phyloP scores from a whole-genome alignment of 1,140 invertebrate species.

The Leguminivora glycinivorella region DNA sequence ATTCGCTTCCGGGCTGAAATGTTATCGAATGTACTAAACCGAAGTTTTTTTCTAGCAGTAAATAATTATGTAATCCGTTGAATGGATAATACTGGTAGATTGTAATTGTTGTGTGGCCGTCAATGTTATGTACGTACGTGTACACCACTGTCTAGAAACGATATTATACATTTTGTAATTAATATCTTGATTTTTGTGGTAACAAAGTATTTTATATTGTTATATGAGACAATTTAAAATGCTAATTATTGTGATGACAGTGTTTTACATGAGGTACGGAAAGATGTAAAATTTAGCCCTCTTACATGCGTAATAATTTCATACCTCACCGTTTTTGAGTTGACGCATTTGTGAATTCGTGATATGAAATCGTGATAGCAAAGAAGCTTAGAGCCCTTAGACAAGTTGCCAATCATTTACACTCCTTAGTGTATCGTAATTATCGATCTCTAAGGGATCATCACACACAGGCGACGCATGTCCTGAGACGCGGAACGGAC shows the following conservation, averaged over 20 bases:
- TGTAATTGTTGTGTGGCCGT: constrained; percentile 30
- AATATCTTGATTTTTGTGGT: not conserved
- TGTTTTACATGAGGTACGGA: not conserved
- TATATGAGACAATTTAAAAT: not conserved
- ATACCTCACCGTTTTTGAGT: not conserved
- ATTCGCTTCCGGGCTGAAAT: not conserved
- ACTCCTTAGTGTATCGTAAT: too few relatives aligned
- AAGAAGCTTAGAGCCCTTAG: too few relatives aligned
- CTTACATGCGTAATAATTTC: not conserved
- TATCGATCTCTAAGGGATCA: too few relatives aligned
- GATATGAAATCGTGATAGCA: not conserved
- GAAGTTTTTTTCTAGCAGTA: constrained; percentile 2
- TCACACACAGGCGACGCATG: too few relatives aligned
- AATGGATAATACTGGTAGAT: constrained; percentile 25
- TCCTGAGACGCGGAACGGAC: too few relatives aligned
- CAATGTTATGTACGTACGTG: not conserved
- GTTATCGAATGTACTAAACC: constrained; percentile 11
- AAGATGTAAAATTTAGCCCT: not conserved
- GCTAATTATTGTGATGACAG: not conserved
- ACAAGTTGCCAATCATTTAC: too few relatives aligned
- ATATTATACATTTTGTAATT: not conserved
- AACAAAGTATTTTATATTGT: not conserved
- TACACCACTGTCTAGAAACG: not conserved
- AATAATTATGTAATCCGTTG: constrained; percentile 20
- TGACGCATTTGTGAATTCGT: not conserved